These are phyloP conservation scores for Malacoctenus gilli DNA, from an alignment of 2,797 vertebrate species.

Conservation along the genomic window DNA sequence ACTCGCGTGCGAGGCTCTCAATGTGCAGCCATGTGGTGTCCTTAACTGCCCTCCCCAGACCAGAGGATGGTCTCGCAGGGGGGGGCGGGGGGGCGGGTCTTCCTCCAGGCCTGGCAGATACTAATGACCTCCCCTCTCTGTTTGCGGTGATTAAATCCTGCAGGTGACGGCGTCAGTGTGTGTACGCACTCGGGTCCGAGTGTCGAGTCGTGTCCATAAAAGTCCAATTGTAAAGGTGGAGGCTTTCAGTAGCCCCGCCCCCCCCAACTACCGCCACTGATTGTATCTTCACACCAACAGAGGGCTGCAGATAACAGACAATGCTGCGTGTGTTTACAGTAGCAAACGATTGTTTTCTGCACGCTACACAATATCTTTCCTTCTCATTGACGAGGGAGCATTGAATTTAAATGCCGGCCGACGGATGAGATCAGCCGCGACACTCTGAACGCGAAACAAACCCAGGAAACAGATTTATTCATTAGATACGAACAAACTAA, in stretches of 20 bases:
- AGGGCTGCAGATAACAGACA: not conserved
- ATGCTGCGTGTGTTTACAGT: constrained; percentile 4
- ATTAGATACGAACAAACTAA: constrained; percentile 19
- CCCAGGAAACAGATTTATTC: constrained; percentile 16
- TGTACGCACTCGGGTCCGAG: constrained; percentile 10
- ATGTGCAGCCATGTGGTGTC: not conserved
- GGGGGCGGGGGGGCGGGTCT: constrained; percentile 33
- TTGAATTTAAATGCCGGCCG: constrained; percentile 18
- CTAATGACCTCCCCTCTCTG: constrained; percentile 38
- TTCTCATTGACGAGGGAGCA: constrained; percentile 7
- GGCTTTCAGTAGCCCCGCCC: not conserved
- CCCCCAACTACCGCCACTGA: not conserved
- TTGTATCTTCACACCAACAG: constrained; percentile 27
- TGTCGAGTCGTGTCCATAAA: constrained; percentile 15
- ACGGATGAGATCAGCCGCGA: constrained; percentile 16
- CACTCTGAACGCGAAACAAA: constrained; percentile 25
- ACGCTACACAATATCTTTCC: constrained; percentile 20
- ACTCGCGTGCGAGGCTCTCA: not conserved
- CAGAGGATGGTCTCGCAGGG: constrained; percentile 35
- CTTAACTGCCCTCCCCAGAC: constrained; percentile 1
- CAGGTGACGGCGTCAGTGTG: too few relatives aligned
- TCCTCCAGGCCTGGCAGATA: constrained; percentile 46
- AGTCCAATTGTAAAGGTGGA: constrained; percentile 21
- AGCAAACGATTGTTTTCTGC: not conserved
- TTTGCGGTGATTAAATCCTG: constrained; percentile 52